Conservation (phyloP, 2,113 vertebrate species). For the Dolichallabes microphthalmus region DNA sequence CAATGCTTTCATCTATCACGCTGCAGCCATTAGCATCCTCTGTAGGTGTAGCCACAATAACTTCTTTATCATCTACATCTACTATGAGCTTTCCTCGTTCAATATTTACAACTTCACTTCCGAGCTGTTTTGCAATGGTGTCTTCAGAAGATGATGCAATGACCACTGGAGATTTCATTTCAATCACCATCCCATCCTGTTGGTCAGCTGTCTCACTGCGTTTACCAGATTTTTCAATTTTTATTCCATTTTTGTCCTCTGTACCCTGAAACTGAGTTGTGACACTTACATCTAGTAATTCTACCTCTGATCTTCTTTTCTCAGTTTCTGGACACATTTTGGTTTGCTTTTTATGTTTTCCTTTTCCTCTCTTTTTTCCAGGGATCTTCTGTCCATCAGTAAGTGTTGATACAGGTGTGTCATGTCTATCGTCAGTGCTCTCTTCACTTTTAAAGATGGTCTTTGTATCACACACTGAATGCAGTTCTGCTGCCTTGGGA, state of each 20-base stretch:
- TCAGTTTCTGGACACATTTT: constrained; percentile 4
- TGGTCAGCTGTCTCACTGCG: not conserved
- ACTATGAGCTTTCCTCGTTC: not conserved
- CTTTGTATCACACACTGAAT: not conserved
- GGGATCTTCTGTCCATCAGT: not conserved
- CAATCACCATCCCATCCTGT: not conserved
- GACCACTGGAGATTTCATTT: not conserved
- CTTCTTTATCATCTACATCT: not conserved
- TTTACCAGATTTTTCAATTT: not conserved
- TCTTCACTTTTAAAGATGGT: constrained; percentile 5
- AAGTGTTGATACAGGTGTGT: not conserved
- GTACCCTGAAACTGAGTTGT: not conserved
- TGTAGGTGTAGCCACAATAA: not conserved
- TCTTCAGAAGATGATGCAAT: not conserved
- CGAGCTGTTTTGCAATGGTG: not conserved
- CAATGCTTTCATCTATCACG: not conserved
- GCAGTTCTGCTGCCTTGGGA: not conserved
- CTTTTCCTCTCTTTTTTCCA: constrained; percentile 34
- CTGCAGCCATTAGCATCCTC: constrained; percentile 4
- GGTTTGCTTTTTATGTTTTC: constrained; percentile 38
- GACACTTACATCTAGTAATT: not conserved
- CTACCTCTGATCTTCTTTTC: not conserved
- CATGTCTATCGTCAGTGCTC: not conserved
- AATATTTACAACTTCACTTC: not conserved
- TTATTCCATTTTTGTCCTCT: not conserved